Evolutionary conservation across 2,797 vertebrate genomes (phyloP), one percentile per base, ranked within the genome.

Genomic region (Rhabdophis nuchalis): DNA sequence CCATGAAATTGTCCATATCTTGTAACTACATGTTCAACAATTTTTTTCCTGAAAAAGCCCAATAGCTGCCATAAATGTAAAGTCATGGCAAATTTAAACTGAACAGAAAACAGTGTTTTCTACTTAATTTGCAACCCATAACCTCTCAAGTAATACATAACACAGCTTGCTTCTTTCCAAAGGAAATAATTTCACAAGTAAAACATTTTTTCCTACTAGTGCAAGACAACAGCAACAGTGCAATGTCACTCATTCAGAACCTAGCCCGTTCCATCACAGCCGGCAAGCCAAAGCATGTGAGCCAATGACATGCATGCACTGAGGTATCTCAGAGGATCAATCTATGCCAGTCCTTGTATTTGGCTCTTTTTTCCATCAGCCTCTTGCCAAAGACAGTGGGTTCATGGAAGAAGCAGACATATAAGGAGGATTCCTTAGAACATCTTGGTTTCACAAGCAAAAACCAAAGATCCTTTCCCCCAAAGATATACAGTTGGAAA

Each of bases 111-210:
- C 86, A 91, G 91, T 87, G 88, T 85, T 89, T 89, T 89, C 88
- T 58, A 89, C 50, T 92, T 86, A 85, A 92, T 61, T 86, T 64
- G 88, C 50, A 89, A 92, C 53, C 88, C 85, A 53, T 50, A 61
- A 64, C 88, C 57, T 86, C 50, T 82, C 89, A 64, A 64, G 87
- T 89, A 88, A 77, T 85, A 89, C 46, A 86, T 89, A 60, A 60
- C 68, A 61, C 25, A 52, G 61, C 46, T 82, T 88, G 50, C 46
- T 88, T 82, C 91, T n/a, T 92, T 60, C 87, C 87, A 82, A 92
- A 89, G n/a, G 58, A 32, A 89, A 89, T 89, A 64, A 61, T 61
- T 89, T 60, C 32, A 89, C 14, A n/a, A 89, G 27, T 85, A 86
- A 86, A 92, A 61, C 25, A 1, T 85, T 77, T n/a, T 88, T 61